Conservation (phyloP, 2,113 vertebrate species). For the Phylloscopus trochiloides region DNA sequence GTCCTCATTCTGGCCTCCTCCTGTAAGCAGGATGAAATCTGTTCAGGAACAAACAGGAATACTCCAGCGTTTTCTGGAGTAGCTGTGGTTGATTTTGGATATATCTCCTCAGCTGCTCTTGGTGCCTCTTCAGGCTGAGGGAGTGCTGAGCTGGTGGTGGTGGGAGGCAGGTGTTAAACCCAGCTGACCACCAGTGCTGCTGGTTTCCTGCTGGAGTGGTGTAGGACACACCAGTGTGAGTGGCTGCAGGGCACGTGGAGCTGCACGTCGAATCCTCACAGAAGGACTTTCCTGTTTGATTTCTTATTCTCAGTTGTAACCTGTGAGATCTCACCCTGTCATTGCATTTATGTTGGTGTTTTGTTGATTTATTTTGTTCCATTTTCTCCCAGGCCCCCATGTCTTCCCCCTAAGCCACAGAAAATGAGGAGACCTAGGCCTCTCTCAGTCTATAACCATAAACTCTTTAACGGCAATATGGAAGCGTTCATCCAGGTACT, state of each 20-base stretch:
- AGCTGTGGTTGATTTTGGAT: background rate
- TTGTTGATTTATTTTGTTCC: conserved; percentile 73
- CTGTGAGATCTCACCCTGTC: conserved; percentile 52
- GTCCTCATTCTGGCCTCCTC: background rate
- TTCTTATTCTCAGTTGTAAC: background rate
- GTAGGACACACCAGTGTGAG: background rate
- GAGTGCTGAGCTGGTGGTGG: background rate
- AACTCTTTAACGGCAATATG: conserved; percentile 99
- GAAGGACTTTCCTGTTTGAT: background rate
- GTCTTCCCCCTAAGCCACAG: conserved; percentile 99
- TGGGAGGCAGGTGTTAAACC: background rate
- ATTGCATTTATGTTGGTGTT: conserved; percentile 71
- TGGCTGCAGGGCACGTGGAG: background rate
- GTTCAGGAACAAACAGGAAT: background rate
- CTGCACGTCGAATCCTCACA: rapidly evolving
- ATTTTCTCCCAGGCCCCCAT: conserved; percentile 93
- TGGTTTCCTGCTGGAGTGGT: background rate
- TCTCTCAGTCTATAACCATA: conserved; percentile 97
- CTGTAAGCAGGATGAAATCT: background rate
- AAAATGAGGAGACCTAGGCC: conserved; percentile 99
- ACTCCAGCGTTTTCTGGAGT: background rate
- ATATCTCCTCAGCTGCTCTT: background rate
- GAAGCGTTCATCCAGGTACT: conserved; percentile 99
- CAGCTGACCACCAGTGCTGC: background rate
- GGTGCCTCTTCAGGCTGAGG: background rate